Base-by-base conservation (phyloP, 37 sponge, comb jelly and placozoan species). In the Diacarnus erythraeanus region DNA sequence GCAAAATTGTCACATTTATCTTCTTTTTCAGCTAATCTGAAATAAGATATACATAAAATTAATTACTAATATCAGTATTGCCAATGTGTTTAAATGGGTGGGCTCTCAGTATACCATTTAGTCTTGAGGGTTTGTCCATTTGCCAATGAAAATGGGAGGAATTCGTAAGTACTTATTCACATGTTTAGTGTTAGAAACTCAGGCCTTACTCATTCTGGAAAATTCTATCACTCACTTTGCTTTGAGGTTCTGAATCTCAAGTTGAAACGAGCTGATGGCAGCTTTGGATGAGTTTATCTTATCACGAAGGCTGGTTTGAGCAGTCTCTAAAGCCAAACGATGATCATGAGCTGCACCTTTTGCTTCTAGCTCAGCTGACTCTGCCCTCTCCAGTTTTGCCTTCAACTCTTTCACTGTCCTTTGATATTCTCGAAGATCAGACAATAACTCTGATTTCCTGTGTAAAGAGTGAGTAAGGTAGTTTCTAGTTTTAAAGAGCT, bases 21-120 rank as follows among this genome's bases (percentile, higher is more conserved):
- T 12, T 85, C 86, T 56, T 69, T 75, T 35, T 85, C 83, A 26
- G 44, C n/a, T 15, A 90, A 59, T n/a, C 91, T 88, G 61, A 21
- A 36, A 54, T 47, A 27, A 38, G 40, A 37, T 35, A 29, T 12
- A 31, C 39, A 15, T 70, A 29, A 8, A 21, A n/a, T n/a, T n/a
- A n/a, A n/a, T n/a, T n/a, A n/a, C n/a, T n/a, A n/a, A n/a, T n/a
- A n/a, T n/a, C n/a, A n/a, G n/a, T n/a, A n/a, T n/a, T n/a, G n/a
- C n/a, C n/a, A n/a, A n/a, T 64, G 56, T 17, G 10, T 20, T 54
- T 54, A 17, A 17, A 20, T 10, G 56, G 10, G 56, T 54, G 56
- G 56, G 56, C 56, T 54, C 17, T 20, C 56, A 54, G 10, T 54
- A 54, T 20, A 10, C 17, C 17, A 20, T 17, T 54, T 10, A 54